Percentiles rank a stretch among this genome's conserved stretches.
Evolutionary conservation across 2,888 invertebrate genomes (phyloP).

Genomic region (Antitype chi): DNA sequence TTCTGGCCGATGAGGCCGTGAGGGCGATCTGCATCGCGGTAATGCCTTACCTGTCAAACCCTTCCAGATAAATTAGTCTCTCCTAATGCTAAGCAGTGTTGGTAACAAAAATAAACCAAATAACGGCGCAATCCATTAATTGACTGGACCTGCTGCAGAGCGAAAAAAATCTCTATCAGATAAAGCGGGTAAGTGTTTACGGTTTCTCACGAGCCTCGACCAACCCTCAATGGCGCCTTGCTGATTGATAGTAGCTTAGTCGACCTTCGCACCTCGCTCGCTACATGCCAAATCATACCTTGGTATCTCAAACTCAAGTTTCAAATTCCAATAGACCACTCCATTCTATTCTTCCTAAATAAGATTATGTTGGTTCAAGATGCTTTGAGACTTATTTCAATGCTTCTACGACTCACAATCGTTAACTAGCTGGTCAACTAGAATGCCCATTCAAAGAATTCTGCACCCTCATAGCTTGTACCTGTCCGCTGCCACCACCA

Average conservation of each 20-base stretch:
- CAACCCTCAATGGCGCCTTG: slow-evolving; percentile 90
- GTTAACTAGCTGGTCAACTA: slow-evolving; percentile 54
- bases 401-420: slow-evolving; percentile 62
- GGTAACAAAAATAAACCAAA: slow-evolving; percentile 86
- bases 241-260: slow-evolving; percentile 89
- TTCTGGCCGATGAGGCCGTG: slow-evolving; percentile 71
- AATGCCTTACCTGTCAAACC: slow-evolving; percentile 85
- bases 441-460: slow-evolving; percentile 89
- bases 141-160: slow-evolving; percentile 88
- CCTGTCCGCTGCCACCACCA: slow-evolving; percentile 89
- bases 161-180: slow-evolving; percentile 88
- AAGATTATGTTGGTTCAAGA: slow-evolving; percentile 53
- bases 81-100: slow-evolving; percentile 84
- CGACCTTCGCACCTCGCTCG: slow-evolving; percentile 82
- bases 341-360: slow-evolving; percentile 67
- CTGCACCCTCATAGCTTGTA: slow-evolving; percentile 90
- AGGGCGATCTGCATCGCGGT: slow-evolving; percentile 79
- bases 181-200: slow-evolving; percentile 90
- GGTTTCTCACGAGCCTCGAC: slow-evolving; percentile 89
- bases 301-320: slow-evolving; percentile 64
- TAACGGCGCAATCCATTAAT: slow-evolving; percentile 90
- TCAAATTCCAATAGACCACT: slow-evolving; percentile 47
- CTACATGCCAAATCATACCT: slow-evolving; percentile 67
- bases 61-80: slow-evolving; percentile 86
- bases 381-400: slow-evolving; percentile 61